Evolutionary conservation across 2,113 vertebrate genomes (phyloP).

Genomic region (Gorsachius goisagi): DNA sequence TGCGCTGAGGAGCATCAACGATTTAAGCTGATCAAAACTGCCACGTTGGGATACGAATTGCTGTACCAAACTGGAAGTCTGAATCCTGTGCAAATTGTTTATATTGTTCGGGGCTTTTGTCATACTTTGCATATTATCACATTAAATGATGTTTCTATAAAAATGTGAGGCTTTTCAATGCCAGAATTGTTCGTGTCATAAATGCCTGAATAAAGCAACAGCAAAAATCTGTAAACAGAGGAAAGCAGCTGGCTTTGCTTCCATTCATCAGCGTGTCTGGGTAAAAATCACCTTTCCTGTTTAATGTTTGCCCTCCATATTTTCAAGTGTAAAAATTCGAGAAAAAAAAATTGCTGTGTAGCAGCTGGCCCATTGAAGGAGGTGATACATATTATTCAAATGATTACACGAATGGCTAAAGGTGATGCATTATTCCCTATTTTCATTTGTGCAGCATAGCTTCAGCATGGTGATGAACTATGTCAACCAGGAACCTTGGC

Average conservation of each 20-base stretch:
- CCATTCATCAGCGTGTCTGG: neutral
- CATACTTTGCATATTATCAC: neutral
- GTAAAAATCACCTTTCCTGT: constrained; percentile 1
- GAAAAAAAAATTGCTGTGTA: neutral
- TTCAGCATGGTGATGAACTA: constrained; percentile 45
- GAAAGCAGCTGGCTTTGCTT: neutral
- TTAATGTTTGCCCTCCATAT: neutral
- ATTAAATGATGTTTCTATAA: constrained; percentile 33
- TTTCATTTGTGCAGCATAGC: constrained; percentile 18
- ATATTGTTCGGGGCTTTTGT: constrained; percentile 13
- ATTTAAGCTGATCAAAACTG: neutral
- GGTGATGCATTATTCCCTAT: constrained; percentile 37
- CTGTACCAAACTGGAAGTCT: neutral
- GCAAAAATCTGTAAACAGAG: constrained; percentile 14
- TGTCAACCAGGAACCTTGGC: constrained; percentile 55
- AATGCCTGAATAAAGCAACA: constrained; percentile 29
- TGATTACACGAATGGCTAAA: constrained; percentile 49
- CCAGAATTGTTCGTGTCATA: neutral
- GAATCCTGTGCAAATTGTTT: neutral
- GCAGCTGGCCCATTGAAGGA: constrained; percentile 41
- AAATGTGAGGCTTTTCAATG: constrained; percentile 3
- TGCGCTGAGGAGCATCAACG: fast-evolving
- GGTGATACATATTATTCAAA: constrained; percentile 54
- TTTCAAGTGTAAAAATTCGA: constrained; percentile 23
- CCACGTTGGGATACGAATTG: neutral